Conservation (phyloP, 2,888 invertebrate species). For the Stictocephala bisonia region DNA sequence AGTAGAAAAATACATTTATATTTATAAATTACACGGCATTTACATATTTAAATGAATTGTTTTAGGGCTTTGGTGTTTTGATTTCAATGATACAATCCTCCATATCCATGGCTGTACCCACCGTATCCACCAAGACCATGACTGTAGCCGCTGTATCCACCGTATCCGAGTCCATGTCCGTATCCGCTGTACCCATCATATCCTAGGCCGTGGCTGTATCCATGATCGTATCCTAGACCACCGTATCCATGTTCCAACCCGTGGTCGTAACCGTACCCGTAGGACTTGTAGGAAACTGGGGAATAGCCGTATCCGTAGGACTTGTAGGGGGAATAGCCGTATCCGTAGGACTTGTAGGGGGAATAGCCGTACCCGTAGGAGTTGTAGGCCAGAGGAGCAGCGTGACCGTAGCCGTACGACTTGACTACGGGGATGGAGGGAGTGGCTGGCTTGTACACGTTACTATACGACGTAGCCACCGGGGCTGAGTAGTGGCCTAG, state of each 20-base stretch:
- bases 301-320: conserved; percentile 56
- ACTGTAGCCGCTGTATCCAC: conserved; percentile 52
- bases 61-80: no score
- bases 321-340: conserved; percentile 55
- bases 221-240: conserved; percentile 52
- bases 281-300: conserved; percentile 36
- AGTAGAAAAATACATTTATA: no score
- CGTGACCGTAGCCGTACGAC: no score
- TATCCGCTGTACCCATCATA: conserved; percentile 46
- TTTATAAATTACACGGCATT: no score
- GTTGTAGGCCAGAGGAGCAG: conserved; percentile 60
- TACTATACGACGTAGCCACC: conserved; percentile 64
- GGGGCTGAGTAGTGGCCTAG: conserved; percentile 45
- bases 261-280: conserved; percentile 51
- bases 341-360: conserved; percentile 52
- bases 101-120: no score
- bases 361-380: conserved; percentile 48
- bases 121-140: conserved; percentile 52
- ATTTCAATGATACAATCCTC: no score
- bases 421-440: conserved; percentile 66
- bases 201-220: conserved; percentile 48
- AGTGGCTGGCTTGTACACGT: conserved; percentile 69
- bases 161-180: conserved; percentile 53
- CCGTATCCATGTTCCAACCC: conserved; percentile 47
- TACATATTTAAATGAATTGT: no score